Evolutionary conservation across 2,888 invertebrate species (phyloP).

Genomic region (Parochlus steinenii): DNA sequence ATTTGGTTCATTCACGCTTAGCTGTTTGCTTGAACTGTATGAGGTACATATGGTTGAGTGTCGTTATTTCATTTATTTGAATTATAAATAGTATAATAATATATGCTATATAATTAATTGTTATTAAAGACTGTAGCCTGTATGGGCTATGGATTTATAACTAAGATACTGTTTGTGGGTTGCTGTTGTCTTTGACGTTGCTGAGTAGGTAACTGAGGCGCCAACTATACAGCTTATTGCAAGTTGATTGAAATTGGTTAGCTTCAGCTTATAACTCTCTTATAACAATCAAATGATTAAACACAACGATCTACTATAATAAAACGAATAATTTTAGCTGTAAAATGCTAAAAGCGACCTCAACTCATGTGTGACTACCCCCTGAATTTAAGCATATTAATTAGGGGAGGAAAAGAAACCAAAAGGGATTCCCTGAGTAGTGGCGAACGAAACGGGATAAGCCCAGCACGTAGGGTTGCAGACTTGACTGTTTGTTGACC

Average conservation of each 20-base stretch:
- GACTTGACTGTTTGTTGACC: constrained; percentile 26
- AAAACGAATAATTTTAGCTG: no score
- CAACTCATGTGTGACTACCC: constrained; percentile 32
- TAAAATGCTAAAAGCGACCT: no score
- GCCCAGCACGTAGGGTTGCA: constrained; percentile 41
- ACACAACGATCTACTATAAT: no score
- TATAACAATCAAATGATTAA: no score
- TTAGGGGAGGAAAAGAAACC: constrained; percentile 56
- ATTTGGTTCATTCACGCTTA: constrained; percentile 13
- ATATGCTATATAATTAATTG: not conserved
- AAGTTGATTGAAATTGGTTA: no score
- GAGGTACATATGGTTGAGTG: constrained; percentile 19
- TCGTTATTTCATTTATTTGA: constrained; percentile 15
- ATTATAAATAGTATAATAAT: no score
- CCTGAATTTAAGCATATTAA: constrained; percentile 49
- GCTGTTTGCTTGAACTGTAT: constrained; percentile 15
- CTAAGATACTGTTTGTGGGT: constrained; percentile 1
- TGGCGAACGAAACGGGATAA: constrained; percentile 44
- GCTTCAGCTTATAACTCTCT: no score
- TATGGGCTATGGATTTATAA: not conserved
- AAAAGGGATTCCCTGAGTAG: constrained; percentile 44
- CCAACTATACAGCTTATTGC: constrained; percentile 11
- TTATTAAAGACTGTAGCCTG: not conserved
- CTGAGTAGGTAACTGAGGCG: constrained; percentile 12
- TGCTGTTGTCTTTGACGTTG: constrained; percentile 4